These are phyloP conservation scores for Tiliqua scincoides DNA, from an alignment of 2,113 vertebrate genomes.

Conservation along the genomic window DNA sequence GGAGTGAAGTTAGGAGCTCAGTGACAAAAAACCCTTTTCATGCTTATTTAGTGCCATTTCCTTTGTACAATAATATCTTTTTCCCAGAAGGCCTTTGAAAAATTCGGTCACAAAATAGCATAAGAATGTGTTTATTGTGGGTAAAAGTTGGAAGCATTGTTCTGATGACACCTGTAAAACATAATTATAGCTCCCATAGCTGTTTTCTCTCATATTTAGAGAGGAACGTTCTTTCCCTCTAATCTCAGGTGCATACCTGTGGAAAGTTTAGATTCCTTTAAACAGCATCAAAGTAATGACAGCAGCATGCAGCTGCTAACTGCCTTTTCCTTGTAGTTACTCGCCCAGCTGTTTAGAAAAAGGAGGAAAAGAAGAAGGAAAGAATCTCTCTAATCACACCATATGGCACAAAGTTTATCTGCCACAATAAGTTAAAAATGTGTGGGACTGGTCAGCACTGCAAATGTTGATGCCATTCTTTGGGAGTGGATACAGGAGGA, in stretches of 20 bases:
- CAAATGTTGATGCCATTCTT: conserved; percentile 63
- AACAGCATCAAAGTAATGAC: conserved; percentile 84
- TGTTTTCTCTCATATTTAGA: conserved; percentile 55
- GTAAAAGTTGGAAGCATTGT: conserved; percentile 60
- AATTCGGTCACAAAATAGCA: conserved; percentile 65
- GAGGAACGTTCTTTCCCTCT: conserved; percentile 66
- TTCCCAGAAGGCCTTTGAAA: conserved; percentile 66
- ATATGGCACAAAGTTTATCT: conserved; percentile 92
- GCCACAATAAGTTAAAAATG: conserved; percentile 68
- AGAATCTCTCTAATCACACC: conserved; percentile 90
- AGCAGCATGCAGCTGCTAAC: conserved; percentile 90
- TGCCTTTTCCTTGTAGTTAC: conserved; percentile 90
- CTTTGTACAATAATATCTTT: conserved; percentile 64
- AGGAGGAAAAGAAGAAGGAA: conserved; percentile 77
- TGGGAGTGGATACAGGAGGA: conserved; percentile 40
- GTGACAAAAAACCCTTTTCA: conserved; percentile 51
- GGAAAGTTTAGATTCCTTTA: conserved; percentile 82
- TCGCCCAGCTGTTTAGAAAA: conserved; percentile 95
- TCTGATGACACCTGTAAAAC: conserved; percentile 68
- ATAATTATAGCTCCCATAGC: conserved; percentile 64
- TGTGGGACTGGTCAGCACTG: conserved; percentile 73
- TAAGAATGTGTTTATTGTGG: conserved; percentile 59
- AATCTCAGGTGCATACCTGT: conserved; percentile 84
- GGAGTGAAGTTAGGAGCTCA: conserved; percentile 49
- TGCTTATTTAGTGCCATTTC: conserved; percentile 50